phyloP scores from a whole-genome alignment of 1,140 invertebrate genomes.

The Nephila pilipes region DNA sequence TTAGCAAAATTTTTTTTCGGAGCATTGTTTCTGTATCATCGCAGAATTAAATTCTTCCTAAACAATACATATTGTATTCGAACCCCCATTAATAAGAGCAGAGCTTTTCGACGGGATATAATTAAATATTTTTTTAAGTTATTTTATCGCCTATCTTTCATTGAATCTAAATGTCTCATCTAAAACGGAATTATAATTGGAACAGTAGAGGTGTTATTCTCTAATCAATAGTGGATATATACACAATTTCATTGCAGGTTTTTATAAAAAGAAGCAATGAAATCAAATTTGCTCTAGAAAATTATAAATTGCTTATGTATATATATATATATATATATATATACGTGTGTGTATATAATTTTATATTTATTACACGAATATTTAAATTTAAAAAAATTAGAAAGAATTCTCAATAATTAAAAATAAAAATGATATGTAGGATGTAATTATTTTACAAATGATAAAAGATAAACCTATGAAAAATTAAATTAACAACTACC shows the following conservation, averaged over 20 bases:
- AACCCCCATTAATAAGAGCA: constrained; percentile 24
- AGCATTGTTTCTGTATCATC: constrained; percentile 43
- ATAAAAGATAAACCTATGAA: too few species aligned
- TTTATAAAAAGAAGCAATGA: too few species aligned
- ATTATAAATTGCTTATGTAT: too few species aligned
- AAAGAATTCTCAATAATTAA: too few species aligned
- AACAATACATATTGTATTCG: constrained; percentile 51
- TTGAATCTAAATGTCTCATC: neutral
- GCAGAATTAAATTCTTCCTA: constrained; percentile 46
- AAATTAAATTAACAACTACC: too few species aligned
- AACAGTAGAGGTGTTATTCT: neutral
- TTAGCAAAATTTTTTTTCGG: constrained; percentile 6
- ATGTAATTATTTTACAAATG: too few species aligned
- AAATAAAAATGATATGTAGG: too few species aligned
- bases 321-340: too few species aligned
- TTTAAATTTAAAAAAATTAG: too few species aligned
- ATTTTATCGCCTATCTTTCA: neutral
- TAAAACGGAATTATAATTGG: neutral
- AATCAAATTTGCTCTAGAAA: too few species aligned
- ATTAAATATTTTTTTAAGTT: constrained; percentile 23
- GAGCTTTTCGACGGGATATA: constrained; percentile 6
- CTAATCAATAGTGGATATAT: neutral
- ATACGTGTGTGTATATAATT: too few species aligned
- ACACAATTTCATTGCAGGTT: neutral
- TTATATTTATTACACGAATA: too few species aligned